Evolutionary conservation across 2,888 invertebrate species (phyloP), one percentile per base, ranked within the genome.

Genomic region (Tupiocoris notatus): DNA sequence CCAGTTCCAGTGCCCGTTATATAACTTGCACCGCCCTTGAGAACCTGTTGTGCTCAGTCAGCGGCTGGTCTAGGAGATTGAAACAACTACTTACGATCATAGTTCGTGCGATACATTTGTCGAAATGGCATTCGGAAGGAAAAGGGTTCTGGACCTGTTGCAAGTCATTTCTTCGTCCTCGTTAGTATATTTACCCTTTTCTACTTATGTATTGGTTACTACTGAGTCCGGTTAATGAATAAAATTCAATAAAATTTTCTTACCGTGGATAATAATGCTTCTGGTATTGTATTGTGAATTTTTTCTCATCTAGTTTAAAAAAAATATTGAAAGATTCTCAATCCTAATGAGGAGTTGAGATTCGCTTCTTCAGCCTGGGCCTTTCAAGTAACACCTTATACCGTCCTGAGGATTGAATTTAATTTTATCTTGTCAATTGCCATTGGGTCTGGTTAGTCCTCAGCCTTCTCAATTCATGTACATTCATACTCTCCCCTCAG

Each of bases 121-220:
- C 39, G 12, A 39, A 39, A 80, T 79, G 77, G 87, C 87, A 87
- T 83, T 84, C 78, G 83, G 85, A 66, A 85, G 88, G 80, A 88
- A 87, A 83, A 78, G 81, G 77, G 88, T 90, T 71, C 84, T 91
- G 78, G 89, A 89, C 84, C 86, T 92, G 80, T 84, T 92, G 77
- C 87, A 88, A 81, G 87, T 88, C 25, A 87, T 92, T 77, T 87
- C 90, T 68, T 85, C 86, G 74, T 88, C 88, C 78, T 89, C 91
- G 91, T 78, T 75, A 79, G 79, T 79, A 63, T 58, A 3, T 21
- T 12, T 21, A 3, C 2, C 16, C 7, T 21, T 22, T 63, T 21
- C 12, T 63, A 22, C 78, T 76, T 71, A 77, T 9, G 63, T 79
- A 67, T 20, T 73, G 59, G 17, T 67, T 39, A 59, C 0, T 23